Percentiles rank a stretch among this genome's conserved stretches.
Conservation (phyloP, 1,140 invertebrate species). For the Phocides pigmalion region DNA sequence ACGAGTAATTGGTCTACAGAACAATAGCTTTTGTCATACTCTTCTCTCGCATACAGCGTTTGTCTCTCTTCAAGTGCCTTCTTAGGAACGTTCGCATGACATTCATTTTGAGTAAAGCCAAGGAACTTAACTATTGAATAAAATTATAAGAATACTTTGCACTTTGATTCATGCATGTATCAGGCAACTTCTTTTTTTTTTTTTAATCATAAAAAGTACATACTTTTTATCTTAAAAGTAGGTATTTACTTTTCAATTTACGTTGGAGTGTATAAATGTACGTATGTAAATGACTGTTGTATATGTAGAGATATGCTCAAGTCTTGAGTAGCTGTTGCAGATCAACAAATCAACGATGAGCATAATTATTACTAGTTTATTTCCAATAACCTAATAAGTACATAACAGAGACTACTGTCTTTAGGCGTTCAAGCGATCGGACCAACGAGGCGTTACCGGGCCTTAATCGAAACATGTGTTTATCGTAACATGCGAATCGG, state of each 20-base stretch:
- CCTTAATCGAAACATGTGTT: conserved; percentile 79
- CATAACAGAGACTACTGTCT: conserved; percentile 30
- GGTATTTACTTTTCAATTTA: too few relatives aligned
- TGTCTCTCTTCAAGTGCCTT: conserved; percentile 70
- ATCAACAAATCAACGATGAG: background rate
- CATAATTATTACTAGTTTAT: background rate
- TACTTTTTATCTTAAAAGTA: too few relatives aligned
- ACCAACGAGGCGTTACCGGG: conserved; percentile 50
- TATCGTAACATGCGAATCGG: conserved; percentile 81
- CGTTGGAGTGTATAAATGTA: too few relatives aligned
- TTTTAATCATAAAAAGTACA: too few relatives aligned
- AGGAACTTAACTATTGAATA: conserved; percentile 35
- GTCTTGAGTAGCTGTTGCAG: too few relatives aligned
- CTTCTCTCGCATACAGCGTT: conserved; percentile 77
- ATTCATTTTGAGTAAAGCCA: conserved; percentile 46
- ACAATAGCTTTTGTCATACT: conserved; percentile 83
- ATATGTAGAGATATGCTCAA: too few relatives aligned
- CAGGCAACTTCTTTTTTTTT: too few relatives aligned
- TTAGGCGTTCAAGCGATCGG: conserved; percentile 15
- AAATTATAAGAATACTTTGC: too few relatives aligned
- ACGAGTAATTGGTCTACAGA: conserved; percentile 81
- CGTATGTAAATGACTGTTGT: too few relatives aligned
- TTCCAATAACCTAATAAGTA: background rate
- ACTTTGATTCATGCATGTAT: too few relatives aligned
- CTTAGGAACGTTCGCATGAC: conserved; percentile 67